Base-by-base conservation (phyloP, 2,113 vertebrate genomes). In the Porphyrio hochstetteri region DNA sequence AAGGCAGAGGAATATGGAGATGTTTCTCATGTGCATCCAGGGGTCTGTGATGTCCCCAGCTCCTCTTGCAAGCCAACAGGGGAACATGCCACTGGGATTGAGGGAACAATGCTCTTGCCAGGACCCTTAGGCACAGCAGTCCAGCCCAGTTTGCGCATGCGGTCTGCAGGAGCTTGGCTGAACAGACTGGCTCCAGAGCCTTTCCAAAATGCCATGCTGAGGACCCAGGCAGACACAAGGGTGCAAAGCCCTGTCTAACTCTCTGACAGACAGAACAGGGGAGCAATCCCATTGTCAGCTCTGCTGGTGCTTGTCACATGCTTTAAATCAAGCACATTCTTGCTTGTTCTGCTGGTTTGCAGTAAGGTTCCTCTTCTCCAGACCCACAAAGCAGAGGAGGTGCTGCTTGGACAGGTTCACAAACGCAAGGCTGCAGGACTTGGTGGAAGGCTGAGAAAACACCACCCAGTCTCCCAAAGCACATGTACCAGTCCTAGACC, bases 101-200 rank as follows among this genome's bases (percentile, higher is more conserved):
- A 60, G n/a, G 18, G 12, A 80, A 5, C 28, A 60, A 8, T 69
- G 33, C 12, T 7, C 5, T 6, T 63, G 40, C 74, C 0, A 0
- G 23, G 29, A 23, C 6, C 7, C 11, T 56, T 24, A 44, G 67
- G 21, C 18, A 61, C 15, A 25, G 19, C 16, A 14, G 33, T 90
- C 7, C 29, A 35, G 16, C 8, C 16, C 0, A 1, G 27, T 33
- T 59, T 77, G 14, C 27, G 11, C 15, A 18, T 13, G 8, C 0
- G 2, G 23, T 33, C 31, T 50, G n/a, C 40, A 88, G 69, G 42
- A 0, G 4, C 11, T 7, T 4, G 2, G 11, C 33, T 35, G 31
- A 86, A 35, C 0, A 0, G 14, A 25, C n/a, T 60, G 19, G 13
- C 12, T 40, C 25, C 21, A 13, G 42, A 40, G 28, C 10, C 31